Evolutionary conservation across 37 sponge, comb jelly and placozoan genomes (phyloP).

Genomic region (Mnemiopsis leidyi): DNA sequence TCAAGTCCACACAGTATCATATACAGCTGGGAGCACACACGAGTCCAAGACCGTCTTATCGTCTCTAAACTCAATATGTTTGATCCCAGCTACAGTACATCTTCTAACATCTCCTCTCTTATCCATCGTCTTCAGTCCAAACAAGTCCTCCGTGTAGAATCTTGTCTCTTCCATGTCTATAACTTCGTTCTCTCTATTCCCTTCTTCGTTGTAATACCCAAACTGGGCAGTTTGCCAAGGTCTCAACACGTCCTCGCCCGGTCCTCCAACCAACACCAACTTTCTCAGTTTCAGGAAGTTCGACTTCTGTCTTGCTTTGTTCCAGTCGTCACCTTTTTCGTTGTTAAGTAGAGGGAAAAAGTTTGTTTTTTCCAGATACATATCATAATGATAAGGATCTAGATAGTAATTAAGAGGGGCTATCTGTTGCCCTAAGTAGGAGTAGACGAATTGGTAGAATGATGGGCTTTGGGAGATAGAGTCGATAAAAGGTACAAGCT

Average conservation of each 20-base stretch:
- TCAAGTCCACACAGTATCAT: too few relatives aligned
- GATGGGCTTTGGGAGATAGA: neutral
- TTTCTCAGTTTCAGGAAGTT: neutral
- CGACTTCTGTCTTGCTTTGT: neutral
- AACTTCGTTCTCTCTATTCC: neutral
- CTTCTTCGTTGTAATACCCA: neutral
- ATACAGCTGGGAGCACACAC: neutral
- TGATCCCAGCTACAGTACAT: neutral
- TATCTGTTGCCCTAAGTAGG: neutral
- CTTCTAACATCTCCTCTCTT: neutral
- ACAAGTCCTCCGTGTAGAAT: neutral
- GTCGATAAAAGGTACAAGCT: neutral
- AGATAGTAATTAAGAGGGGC: neutral
- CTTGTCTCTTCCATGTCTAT: slow-evolving; percentile 12
- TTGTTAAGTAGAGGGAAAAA: neutral
- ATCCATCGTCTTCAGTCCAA: neutral
- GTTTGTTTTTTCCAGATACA: neutral
- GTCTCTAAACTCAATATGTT: neutral
- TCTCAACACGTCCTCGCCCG: neutral
- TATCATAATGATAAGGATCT: neutral
- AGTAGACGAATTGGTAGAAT: neutral
- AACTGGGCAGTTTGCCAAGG: slow-evolving; percentile 20
- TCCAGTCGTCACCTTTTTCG: neutral
- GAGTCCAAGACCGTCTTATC: neutral
- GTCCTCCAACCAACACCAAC: neutral